Evolutionary conservation across 2,113 vertebrate genomes (phyloP).

Genomic region (Sinocyclocheilus grahami): DNA sequence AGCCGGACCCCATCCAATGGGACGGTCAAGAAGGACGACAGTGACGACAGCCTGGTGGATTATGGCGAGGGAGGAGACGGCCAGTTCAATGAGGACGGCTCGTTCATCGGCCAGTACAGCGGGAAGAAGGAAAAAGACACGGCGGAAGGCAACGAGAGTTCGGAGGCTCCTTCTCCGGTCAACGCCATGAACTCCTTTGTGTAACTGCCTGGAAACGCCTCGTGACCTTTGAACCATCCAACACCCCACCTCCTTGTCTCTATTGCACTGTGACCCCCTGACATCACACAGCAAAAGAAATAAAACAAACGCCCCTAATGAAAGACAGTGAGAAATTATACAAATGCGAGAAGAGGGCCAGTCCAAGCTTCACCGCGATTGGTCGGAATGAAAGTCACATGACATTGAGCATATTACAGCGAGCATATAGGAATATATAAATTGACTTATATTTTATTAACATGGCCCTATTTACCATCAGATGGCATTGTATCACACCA

Average conservation of each 20-base stretch:
- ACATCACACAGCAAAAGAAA: constrained; percentile 33
- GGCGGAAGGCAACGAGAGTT: constrained; percentile 95
- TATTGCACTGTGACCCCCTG: constrained; percentile 67
- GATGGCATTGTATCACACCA: constrained; percentile 37
- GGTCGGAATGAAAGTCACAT: neutral
- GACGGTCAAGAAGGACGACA: constrained; percentile 95
- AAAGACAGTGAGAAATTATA: neutral
- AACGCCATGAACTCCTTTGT: constrained; percentile 75
- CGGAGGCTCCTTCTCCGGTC: constrained; percentile 90
- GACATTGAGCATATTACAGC: constrained; percentile 27
- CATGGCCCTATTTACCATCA: constrained; percentile 56
- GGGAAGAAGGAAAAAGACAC: constrained; percentile 98
- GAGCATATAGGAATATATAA: constrained; percentile 58
- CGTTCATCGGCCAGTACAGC: constrained; percentile 97
- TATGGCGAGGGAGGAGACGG: constrained; percentile 97
- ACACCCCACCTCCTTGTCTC: constrained; percentile 12
- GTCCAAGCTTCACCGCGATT: too few relatives aligned
- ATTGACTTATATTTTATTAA: constrained; percentile 64
- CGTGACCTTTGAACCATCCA: constrained; percentile 2
- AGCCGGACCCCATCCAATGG: constrained; percentile 96
- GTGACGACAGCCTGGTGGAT: constrained; percentile 96
- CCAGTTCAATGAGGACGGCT: constrained; percentile 97
- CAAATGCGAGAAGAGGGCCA: too few relatives aligned
- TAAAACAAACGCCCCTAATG: constrained; percentile 4
- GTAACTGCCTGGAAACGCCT: neutral